phyloP scores from a whole-genome alignment of 2,113 vertebrate species.

The Pelusios castaneus region DNA sequence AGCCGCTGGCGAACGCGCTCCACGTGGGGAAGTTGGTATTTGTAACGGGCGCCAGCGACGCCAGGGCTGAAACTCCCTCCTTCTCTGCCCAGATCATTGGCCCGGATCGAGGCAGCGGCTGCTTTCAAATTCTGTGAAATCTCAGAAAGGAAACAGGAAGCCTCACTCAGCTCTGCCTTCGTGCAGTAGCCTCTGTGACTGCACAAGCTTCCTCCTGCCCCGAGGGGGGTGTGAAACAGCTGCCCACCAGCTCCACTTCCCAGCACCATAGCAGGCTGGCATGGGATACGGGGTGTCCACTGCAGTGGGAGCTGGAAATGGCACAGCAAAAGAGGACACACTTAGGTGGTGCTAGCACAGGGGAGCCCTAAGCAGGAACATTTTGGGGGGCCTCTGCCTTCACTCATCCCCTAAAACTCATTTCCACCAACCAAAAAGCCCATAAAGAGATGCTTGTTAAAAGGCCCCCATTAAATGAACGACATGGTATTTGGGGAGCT shows the following conservation, averaged over 20 bases:
- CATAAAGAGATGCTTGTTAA: neutral
- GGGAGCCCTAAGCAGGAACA: neutral
- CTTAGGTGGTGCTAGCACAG: neutral
- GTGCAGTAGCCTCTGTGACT: slow-evolving; percentile 30
- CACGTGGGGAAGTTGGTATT: neutral
- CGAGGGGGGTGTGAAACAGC: neutral
- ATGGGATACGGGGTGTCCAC: neutral
- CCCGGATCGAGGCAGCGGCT: slow-evolving; percentile 43
- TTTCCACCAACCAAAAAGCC: neutral
- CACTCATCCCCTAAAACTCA: neutral
- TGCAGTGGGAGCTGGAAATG: neutral
- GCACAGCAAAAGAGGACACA: neutral
- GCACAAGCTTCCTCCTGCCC: slow-evolving; percentile 59
- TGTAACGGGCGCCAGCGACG: slow-evolving; percentile 56
- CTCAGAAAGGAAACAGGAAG: slow-evolving; percentile 83
- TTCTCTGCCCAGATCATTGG: slow-evolving; percentile 66
- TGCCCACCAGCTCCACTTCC: neutral
- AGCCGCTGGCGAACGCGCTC: neutral
- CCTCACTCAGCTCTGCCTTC: slow-evolving; percentile 38
- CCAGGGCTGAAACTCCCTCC: neutral
- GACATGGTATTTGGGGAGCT: too few species aligned
- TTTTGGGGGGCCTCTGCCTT: neutral
- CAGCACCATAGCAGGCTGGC: neutral
- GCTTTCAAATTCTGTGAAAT: slow-evolving; percentile 73
- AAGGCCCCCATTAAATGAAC: too few species aligned